These are phyloP conservation scores for Campaea margaritaria DNA, from an alignment of 2,888 invertebrate genomes.

Conservation along the genomic window DNA sequence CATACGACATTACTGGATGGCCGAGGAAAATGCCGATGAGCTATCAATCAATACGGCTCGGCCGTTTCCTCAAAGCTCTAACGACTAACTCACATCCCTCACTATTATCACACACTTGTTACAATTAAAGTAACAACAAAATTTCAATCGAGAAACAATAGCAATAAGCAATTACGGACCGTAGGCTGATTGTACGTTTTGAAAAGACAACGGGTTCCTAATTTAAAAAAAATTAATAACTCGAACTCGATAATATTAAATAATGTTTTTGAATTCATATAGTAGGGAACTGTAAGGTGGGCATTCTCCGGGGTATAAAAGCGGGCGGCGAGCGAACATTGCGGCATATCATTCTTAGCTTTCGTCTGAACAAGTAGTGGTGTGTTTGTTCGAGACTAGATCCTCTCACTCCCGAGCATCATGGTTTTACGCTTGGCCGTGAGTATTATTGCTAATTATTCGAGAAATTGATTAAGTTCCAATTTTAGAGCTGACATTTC, in stretches of 20 bases:
- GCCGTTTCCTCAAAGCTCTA: not conserved
- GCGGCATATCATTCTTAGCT: slow-evolving; percentile 61
- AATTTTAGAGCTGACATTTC: slow-evolving; percentile 5
- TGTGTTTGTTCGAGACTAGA: slow-evolving; percentile 41
- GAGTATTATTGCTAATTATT: slow-evolving; percentile 58
- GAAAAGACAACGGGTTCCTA: not conserved
- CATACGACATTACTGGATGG: slow-evolving; percentile 22
- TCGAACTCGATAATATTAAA: slow-evolving; percentile 50
- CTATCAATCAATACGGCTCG: slow-evolving; percentile 4
- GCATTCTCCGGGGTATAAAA: slow-evolving; percentile 80
- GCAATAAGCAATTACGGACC: not conserved
- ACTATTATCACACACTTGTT: too few relatives aligned
- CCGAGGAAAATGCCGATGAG: not conserved
- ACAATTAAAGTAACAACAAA: not conserved
- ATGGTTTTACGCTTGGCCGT: slow-evolving; percentile 76
- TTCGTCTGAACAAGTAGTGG: slow-evolving; percentile 54
- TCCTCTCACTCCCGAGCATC: slow-evolving; percentile 57
- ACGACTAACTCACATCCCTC: not conserved
- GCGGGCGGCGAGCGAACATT: slow-evolving; percentile 51
- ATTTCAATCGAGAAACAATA: slow-evolving; percentile 1
- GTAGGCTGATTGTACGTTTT: too few relatives aligned
- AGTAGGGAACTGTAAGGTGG: slow-evolving; percentile 67
- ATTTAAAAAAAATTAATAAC: slow-evolving; percentile 36
- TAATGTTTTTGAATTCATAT: slow-evolving; percentile 51
- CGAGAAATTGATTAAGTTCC: slow-evolving; percentile 31